These are phyloP conservation scores for Meiosimyza decipiens DNA, from an alignment of 2,888 invertebrate genomes.

Conservation along the genomic window DNA sequence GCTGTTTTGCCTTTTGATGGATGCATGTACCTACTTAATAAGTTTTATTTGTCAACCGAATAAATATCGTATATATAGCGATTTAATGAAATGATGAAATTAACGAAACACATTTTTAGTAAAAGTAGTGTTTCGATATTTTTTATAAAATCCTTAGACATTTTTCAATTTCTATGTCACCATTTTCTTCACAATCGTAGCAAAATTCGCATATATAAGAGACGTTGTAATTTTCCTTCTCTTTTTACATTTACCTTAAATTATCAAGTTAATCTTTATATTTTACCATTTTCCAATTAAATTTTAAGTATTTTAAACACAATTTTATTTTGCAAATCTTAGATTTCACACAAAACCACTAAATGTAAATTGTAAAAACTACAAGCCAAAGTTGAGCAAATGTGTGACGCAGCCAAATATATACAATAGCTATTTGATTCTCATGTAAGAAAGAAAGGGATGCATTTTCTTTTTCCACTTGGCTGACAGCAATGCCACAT, in stretches of 20 bases:
- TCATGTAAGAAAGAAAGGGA: too few species aligned
- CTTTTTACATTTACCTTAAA: not conserved
- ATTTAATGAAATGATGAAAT: too few species aligned
- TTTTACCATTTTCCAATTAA: not conserved
- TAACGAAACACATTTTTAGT: too few species aligned
- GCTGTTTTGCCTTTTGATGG: too few species aligned
- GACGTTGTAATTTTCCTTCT: not conserved
- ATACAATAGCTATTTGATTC: not conserved
- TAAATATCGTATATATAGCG: too few species aligned
- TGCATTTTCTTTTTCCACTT: too few species aligned
- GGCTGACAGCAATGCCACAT: too few species aligned
- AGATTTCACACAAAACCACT: constrained; percentile 8
- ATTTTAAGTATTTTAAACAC: constrained; percentile 1
- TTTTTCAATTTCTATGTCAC: not conserved
- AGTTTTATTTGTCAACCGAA: too few species aligned
- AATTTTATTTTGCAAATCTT: constrained; percentile 11
- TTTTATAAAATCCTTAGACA: not conserved
- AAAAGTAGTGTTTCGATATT: too few species aligned
- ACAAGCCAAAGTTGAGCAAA: not conserved
- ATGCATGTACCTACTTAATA: too few species aligned
- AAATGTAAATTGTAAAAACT: constrained; percentile 7
- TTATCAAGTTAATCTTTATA: constrained; percentile 1
- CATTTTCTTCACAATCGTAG: not conserved
- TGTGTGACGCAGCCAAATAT: not conserved
- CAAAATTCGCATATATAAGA: not conserved